Conservation (phyloP, 2,888 invertebrate species). For the Thereva nobilitata region DNA sequence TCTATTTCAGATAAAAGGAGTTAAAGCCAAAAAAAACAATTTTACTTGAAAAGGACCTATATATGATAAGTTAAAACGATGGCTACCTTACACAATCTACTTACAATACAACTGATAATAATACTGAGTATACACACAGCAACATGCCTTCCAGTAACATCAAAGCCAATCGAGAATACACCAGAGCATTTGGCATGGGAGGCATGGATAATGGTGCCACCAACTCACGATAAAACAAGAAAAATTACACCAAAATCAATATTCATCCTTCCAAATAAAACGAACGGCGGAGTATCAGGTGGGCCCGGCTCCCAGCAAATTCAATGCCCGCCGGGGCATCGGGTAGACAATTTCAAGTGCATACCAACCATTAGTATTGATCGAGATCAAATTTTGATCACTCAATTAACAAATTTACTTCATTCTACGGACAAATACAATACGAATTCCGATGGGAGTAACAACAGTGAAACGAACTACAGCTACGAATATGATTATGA, state of each 20-base stretch:
- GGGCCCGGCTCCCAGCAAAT: constrained; percentile 30
- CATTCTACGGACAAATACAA: constrained; percentile 35
- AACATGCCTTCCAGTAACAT: constrained; percentile 54
- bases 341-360: constrained; percentile 52
- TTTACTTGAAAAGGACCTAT: no score
- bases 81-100: no score
- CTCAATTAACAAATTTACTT: constrained; percentile 47
- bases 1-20: no score
- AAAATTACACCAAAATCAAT: constrained; percentile 58
- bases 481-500: constrained; percentile 53
- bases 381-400: constrained; percentile 44
- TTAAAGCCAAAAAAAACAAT: no score
- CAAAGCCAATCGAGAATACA: constrained; percentile 56
- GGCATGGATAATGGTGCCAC: constrained; percentile 54
- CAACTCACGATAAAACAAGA: constrained; percentile 52
- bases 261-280: constrained; percentile 53
- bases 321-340: constrained; percentile 54
- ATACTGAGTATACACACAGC: constrained; percentile 11
- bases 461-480: constrained; percentile 1
- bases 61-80: no score
- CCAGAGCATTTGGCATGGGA: constrained; percentile 57
- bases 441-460: constrained; percentile 22
- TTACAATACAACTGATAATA: constrained; percentile 10
- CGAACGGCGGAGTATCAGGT: constrained; percentile 8
- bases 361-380: constrained; percentile 53